These are phyloP conservation scores for Myotis vivesi DNA, from an alignment of 2,797 vertebrate species.

Conservation along the genomic window DNA sequence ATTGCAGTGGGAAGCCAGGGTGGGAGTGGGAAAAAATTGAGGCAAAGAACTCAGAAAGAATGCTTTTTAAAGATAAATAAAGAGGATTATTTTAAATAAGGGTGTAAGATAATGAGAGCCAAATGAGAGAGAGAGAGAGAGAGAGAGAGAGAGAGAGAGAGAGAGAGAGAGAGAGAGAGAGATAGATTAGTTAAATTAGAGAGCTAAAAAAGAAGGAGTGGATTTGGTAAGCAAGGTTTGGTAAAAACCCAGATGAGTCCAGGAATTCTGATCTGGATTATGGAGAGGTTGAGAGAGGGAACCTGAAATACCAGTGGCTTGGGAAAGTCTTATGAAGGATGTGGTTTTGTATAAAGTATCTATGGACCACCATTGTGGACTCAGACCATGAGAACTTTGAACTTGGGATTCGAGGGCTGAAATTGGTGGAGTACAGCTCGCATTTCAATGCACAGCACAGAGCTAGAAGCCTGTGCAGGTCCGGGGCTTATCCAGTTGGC, in stretches of 20 bases:
- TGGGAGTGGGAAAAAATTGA: neutral
- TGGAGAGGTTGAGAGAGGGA: neutral
- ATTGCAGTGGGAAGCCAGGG: neutral
- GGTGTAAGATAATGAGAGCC: neutral
- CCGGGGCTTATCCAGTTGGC: no score
- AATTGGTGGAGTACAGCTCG: no score
- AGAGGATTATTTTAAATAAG: neutral
- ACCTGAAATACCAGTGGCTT: neutral
- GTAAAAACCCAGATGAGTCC: no score
- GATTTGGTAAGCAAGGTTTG: neutral
- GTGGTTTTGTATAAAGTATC: neutral
- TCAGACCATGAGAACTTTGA: neutral
- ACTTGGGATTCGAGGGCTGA: neutral
- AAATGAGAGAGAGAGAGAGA: neutral
- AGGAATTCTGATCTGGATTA: neutral
- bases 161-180: no score
- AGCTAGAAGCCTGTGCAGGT: no score
- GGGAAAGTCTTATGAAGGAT: rapidly evolving
- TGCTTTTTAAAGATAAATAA: neutral
- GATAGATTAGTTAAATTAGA: neutral
- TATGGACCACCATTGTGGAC: neutral
- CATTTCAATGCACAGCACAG: no score
- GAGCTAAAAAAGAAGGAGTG: neutral
- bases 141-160: neutral
- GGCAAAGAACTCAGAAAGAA: neutral